These are phyloP conservation scores for Salticus scenicus DNA, from an alignment of 2,888 invertebrate genomes.

Conservation along the genomic window DNA sequence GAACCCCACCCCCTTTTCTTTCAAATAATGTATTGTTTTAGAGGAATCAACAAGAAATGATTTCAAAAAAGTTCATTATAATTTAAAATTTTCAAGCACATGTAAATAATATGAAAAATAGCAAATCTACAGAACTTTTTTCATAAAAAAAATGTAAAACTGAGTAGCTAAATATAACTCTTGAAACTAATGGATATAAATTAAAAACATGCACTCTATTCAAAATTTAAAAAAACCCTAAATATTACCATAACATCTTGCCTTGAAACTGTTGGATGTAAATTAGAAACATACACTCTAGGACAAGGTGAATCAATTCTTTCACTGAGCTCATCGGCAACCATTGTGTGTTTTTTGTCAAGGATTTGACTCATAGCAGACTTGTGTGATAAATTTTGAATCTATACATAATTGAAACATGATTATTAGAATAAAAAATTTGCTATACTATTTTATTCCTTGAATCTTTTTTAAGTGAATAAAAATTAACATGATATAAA, in stretches of 20 bases:
- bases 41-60: too few species aligned
- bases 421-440: background rate
- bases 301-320: background rate
- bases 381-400: background rate
- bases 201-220: slow-evolving; percentile 84
- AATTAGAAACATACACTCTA: slow-evolving; percentile 84
- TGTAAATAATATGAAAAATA: too few species aligned
- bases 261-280: slow-evolving; percentile 89
- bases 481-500: too few species aligned
- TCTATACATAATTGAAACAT: background rate
- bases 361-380: slow-evolving; percentile 16
- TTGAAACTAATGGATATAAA: slow-evolving; percentile 88
- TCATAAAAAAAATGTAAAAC: too few species aligned
- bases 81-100: too few species aligned
- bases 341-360: slow-evolving; percentile 44
- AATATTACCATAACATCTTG: slow-evolving; percentile 92
- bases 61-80: too few species aligned
- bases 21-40: too few species aligned
- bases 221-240: too few species aligned
- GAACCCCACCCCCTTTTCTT: too few species aligned
- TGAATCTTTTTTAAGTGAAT: background rate
- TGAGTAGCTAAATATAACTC: too few species aligned
- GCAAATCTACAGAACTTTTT: too few species aligned
- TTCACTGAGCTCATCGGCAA: slow-evolving; percentile 38
- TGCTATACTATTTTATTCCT: too few species aligned